These are phyloP conservation scores for Centrocercus urophasianus DNA, from an alignment of 2,113 vertebrate species.

Conservation along the genomic window DNA sequence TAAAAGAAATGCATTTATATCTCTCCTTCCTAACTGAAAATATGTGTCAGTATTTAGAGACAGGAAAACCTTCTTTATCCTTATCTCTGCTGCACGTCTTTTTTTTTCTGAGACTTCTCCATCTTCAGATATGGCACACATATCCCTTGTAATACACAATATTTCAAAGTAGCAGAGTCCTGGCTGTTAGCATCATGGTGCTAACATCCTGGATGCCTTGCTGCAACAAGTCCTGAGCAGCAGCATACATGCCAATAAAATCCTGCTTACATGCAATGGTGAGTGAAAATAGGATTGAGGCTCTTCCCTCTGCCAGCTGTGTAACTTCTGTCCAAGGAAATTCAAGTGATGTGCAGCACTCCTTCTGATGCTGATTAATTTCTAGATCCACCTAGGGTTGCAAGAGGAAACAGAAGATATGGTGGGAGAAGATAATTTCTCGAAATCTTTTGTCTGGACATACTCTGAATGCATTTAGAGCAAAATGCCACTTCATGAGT, in stretches of 20 bases:
- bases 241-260: background rate
- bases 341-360: background rate
- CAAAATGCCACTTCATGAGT: slow-evolving; percentile 4
- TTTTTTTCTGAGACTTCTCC: background rate
- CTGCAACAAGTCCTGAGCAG: background rate
- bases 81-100: background rate
- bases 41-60: background rate
- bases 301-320: background rate
- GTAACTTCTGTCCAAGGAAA: background rate
- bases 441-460: background rate
- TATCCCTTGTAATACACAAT: background rate
- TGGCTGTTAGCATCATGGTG: background rate
- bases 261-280: background rate
- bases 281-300: slow-evolving; percentile 5
- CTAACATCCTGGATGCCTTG: slow-evolving; percentile 1
- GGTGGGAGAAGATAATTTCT: slow-evolving; percentile 26
- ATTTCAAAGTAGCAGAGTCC: background rate
- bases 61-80: background rate
- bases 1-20: background rate
- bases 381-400: background rate
- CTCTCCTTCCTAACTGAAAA: slow-evolving; percentile 11
- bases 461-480: background rate
- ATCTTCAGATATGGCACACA: background rate
- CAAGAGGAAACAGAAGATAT: background rate
- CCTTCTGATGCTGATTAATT: background rate